Evolutionary conservation across 2,797 vertebrate genomes (phyloP).

Genomic region (Sebastes itinus): DNA sequence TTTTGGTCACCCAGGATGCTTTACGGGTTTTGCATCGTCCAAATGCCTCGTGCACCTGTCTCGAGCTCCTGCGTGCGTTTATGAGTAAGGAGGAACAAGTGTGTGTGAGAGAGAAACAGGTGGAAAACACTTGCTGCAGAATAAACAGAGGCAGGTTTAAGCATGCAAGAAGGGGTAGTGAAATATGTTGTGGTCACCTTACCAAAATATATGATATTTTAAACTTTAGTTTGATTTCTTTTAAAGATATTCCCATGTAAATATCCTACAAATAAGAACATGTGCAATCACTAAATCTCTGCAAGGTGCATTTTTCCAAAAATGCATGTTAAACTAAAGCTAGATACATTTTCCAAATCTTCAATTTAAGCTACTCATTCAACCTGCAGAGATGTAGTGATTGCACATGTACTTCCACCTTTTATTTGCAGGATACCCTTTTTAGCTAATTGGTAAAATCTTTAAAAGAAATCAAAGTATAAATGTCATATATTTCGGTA

Average conservation of each 20-base stretch:
- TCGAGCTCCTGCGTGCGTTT: conserved; percentile 31
- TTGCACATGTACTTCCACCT: too few species aligned
- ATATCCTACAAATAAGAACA: not conserved
- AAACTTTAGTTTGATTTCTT: not conserved
- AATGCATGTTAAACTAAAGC: not conserved
- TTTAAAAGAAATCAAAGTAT: too few species aligned
- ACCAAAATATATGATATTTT: not conserved
- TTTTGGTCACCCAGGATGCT: conserved; percentile 47
- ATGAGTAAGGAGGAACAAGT: conserved; percentile 66
- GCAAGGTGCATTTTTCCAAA: not conserved
- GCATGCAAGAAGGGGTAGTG: not conserved
- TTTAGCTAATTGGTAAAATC: fast-evolving
- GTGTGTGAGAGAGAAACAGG: conserved; percentile 68
- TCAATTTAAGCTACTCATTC: not conserved
- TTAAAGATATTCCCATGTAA: not conserved
- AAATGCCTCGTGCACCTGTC: conserved; percentile 77
- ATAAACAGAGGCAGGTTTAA: conserved; percentile 22
- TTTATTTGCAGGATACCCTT: too few species aligned
- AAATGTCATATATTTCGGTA: too few species aligned
- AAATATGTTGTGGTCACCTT: not conserved
- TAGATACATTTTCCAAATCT: not conserved
- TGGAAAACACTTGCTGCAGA: conserved; percentile 70
- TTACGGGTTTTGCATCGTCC: conserved; percentile 65
- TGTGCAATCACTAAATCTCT: not conserved
- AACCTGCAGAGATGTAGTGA: too few species aligned